Conservation (phyloP, 2,888 invertebrate genomes). For the Drosophila diplacantha region DNA sequence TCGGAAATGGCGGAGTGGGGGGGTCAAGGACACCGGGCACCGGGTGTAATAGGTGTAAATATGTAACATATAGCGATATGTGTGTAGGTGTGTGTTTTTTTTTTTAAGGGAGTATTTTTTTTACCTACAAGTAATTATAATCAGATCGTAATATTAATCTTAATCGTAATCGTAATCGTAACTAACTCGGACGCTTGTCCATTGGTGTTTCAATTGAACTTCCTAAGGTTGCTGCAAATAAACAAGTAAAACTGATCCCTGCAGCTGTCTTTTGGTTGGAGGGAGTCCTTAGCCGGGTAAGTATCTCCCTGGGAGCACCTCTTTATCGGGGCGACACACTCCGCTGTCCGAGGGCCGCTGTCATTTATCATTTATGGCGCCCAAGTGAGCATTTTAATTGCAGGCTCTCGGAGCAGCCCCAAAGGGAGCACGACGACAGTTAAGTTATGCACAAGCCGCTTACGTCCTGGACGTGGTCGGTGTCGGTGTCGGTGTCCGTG, state of each 20-base stretch:
- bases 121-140: conserved; percentile 12
- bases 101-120: conserved; percentile 19
- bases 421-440: conserved; percentile 23
- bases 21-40: background rate
- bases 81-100: conserved; percentile 17
- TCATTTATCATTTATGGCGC: conserved; percentile 45
- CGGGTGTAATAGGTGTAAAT: conserved; percentile 41
- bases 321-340: background rate
- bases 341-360: background rate
- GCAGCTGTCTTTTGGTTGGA: background rate
- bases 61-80: conserved; percentile 28
- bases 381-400: conserved; percentile 57
- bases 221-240: conserved; percentile 49
- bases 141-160: background rate
- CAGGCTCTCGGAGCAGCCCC: conserved; percentile 31
- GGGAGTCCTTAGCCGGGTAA: background rate
- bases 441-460: conserved; percentile 41
- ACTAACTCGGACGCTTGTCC: conserved; percentile 26
- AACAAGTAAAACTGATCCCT: conserved; percentile 21
- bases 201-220: conserved; percentile 60
- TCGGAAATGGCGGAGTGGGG: background rate
- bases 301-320: conserved; percentile 1
- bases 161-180: conserved; percentile 16
- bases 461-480: conserved; percentile 17
- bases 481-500: conserved; percentile 10